Conservation (phyloP, 2,888 invertebrate genomes). For the Eupeodes luniger region DNA sequence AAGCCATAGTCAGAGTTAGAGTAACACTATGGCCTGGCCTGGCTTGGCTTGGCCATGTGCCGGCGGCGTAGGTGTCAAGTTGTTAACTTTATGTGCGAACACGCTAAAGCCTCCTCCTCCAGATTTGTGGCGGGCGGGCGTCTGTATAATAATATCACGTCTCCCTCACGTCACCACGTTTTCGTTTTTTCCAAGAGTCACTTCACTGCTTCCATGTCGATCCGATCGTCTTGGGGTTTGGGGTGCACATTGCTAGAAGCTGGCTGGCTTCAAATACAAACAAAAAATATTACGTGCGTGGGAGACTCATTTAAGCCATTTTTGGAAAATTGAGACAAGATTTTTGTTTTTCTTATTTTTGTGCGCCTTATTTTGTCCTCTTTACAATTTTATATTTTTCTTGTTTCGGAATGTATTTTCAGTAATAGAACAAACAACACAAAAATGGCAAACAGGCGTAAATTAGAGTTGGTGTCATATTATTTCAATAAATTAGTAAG, state of each 20-base stretch:
- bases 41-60: background rate
- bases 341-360: conserved; percentile 37
- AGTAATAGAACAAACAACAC: conserved; percentile 61
- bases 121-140: conserved; percentile 23
- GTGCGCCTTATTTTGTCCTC: conserved; percentile 20
- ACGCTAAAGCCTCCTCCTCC: conserved; percentile 44
- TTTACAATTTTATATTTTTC: conserved; percentile 28
- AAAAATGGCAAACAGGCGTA: conserved; percentile 53
- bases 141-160: conserved; percentile 8
- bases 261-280: conserved; percentile 8
- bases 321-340: conserved; percentile 69
- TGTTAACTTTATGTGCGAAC: conserved; percentile 73
- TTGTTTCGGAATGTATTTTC: conserved; percentile 41
- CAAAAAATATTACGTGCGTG: conserved; percentile 34
- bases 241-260: conserved; percentile 26
- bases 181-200: background rate
- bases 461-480: conserved; percentile 70
- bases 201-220: background rate
- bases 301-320: conserved; percentile 73
- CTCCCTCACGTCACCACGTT: background rate
- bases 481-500: conserved; percentile 71
- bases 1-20: background rate
- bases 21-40: conserved; percentile 27
- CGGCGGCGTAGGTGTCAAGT: conserved; percentile 67
- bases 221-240: conserved; percentile 6